Evolutionary conservation across 2,113 vertebrate species (phyloP).

Genomic region (Semnornis frantzii): DNA sequence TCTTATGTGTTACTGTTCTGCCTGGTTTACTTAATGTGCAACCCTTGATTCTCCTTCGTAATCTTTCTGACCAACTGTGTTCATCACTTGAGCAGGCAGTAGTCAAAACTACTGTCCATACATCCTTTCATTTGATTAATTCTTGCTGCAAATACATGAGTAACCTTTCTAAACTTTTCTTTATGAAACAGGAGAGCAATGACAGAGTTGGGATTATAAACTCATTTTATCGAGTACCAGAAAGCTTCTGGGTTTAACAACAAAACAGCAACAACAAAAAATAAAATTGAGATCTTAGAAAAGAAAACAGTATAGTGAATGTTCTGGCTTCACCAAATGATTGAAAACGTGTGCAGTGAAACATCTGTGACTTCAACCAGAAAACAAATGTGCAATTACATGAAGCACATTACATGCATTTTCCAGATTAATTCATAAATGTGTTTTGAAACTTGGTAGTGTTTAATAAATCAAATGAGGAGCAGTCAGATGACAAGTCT

Average conservation of each 20-base stretch:
- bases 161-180: slow-evolving; percentile 9
- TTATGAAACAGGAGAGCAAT: neutral
- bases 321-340: neutral
- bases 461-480: neutral
- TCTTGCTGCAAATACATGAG: neutral
- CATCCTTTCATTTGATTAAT: slow-evolving; percentile 13
- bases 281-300: neutral
- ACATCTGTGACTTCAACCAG: neutral
- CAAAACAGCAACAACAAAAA: neutral
- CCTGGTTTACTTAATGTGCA: too few relatives aligned
- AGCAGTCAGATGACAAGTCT: neutral
- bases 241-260: neutral
- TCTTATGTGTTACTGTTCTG: neutral
- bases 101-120: neutral
- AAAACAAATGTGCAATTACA: neutral
- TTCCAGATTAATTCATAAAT: slow-evolving; percentile 28
- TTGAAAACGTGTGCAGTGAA: neutral
- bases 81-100: neutral
- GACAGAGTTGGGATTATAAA: slow-evolving; percentile 9
- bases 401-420: neutral
- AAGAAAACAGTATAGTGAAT: neutral
- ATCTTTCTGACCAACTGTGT: neutral
- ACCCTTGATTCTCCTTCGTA: neutral
- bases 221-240: neutral
- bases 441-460: neutral